phyloP scores from a whole-genome alignment of 2,888 invertebrate genomes.

The Mycogona germanica region DNA sequence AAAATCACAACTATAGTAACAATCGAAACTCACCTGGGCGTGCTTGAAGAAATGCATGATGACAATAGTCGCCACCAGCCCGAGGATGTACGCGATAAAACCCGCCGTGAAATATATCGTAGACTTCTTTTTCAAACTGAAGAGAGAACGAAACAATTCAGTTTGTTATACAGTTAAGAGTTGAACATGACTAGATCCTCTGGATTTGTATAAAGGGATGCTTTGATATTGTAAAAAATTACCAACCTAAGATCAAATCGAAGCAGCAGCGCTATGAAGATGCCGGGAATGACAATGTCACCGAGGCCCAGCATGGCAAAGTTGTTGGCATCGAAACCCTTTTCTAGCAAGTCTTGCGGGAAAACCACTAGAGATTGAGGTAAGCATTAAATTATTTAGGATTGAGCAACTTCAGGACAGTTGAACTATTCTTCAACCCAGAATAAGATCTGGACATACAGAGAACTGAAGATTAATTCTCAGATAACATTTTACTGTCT shows the following conservation, averaged over 20 bases:
- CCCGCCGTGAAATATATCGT: constrained; percentile 82
- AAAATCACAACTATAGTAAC: constrained; percentile 1
- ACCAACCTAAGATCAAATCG: constrained; percentile 72
- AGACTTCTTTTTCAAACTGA: constrained; percentile 62
- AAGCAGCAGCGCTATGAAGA: constrained; percentile 92
- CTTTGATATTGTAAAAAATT: not conserved
- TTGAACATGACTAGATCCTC: not conserved
- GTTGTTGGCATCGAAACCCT: constrained; percentile 79
- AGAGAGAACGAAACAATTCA: constrained; percentile 23
- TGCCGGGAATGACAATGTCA: constrained; percentile 98
- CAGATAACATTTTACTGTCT: too few relatives aligned
- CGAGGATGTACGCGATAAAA: constrained; percentile 84
- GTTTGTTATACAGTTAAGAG: too few relatives aligned
- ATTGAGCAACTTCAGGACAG: not conserved
- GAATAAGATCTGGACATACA: too few relatives aligned
- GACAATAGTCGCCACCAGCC: constrained; percentile 83
- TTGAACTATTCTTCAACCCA: not conserved
- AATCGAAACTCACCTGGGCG: constrained; percentile 43
- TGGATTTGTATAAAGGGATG: not conserved
- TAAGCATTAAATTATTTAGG: constrained; percentile 14
- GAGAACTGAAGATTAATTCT: too few relatives aligned
- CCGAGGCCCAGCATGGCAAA: constrained; percentile 99
- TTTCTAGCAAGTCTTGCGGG: constrained; percentile 91
- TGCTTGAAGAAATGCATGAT: constrained; percentile 98
- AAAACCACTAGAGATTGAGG: constrained; percentile 65